Evolutionary conservation across 2,113 vertebrate genomes (phyloP), one percentile per base, ranked within the genome.

Genomic region (Shinisaurus crocodilurus): DNA sequence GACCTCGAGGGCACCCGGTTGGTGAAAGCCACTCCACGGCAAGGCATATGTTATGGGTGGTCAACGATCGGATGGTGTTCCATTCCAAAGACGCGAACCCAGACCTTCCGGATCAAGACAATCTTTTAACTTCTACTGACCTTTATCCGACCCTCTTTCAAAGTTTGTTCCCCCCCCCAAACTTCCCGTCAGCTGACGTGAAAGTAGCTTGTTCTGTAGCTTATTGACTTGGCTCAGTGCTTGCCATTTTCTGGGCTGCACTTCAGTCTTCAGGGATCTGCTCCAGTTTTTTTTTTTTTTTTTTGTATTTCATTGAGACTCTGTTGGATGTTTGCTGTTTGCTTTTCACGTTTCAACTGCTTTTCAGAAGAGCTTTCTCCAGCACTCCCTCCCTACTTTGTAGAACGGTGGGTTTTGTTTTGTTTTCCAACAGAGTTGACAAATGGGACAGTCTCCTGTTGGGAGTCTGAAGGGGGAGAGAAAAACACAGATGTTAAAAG

Each of bases 261-360:
- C 48, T 34, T 86, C 85, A 15, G 18, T 50, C 85, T 7, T n/a
- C 63, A 25, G 77, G n/a, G 27, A 54, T 25, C 79, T 82, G 63
- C 63, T 90, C 29, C 13, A 54, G 0, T n/a, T n/a, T n/a, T n/a
- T n/a, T n/a, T 69, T 92, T 76, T 63, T 67, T 67, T 34, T 8
- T 18, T 67, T 74, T 75, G 60, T 23, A 63, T 88, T 90, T 45
- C 7, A 77, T n/a, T 45, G 13, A 23, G 37, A 81, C 76, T 48
- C 48, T 34, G 20, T 34, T 13, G 18, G 69, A 50, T 82, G 2
- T 69, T 94, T 88, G 84, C 91, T 82, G 79, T 50, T 89, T 70
- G 10, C 54, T 77, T 34, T 0, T 27, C 27, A 1, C 8, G 0
- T 45, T 1, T 3, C 75, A 67, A 91, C 20, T 5, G 0, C 63